Percentiles rank a stretch among this genome's conserved stretches.
These are phyloP conservation scores for Caenorhabditis doughertyi DNA, from an alignment of 2,888 invertebrate species.

Conservation along the genomic window DNA sequence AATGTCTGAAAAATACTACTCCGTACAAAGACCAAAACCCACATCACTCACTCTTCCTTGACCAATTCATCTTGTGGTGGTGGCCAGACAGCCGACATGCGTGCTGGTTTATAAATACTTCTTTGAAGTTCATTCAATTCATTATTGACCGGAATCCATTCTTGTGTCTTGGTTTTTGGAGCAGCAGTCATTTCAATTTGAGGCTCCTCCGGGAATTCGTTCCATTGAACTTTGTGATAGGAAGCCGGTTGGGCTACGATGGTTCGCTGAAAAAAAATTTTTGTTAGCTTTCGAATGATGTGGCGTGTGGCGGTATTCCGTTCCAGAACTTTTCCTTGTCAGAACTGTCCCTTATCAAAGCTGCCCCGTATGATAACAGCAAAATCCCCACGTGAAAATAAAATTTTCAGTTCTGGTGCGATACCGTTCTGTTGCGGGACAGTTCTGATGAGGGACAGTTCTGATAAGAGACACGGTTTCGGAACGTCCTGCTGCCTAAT, in stretches of 20 bases:
- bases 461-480: no score
- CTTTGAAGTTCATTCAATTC: constrained; percentile 71
- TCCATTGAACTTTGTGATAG: constrained; percentile 78
- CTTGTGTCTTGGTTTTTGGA: constrained; percentile 79
- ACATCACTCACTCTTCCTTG: constrained; percentile 66
- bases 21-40: neutral
- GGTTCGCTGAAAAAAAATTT: constrained; percentile 72
- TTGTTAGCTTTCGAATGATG: neutral
- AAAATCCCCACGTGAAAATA: no score
- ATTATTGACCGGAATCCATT: constrained; percentile 78
- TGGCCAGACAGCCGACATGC: constrained; percentile 79
- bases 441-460: no score
- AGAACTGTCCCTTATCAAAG: no score
- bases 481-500: neutral
- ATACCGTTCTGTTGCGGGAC: no score
- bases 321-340: no score
- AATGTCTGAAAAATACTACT: constrained; percentile 45
- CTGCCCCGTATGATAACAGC: no score
- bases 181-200: constrained; percentile 70
- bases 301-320: no score
- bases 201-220: constrained; percentile 80
- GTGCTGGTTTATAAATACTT: constrained; percentile 76
- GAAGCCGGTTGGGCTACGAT: constrained; percentile 78
- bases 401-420: no score
- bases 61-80: constrained; percentile 78